A percentile compares a stretch with the other conserved stretches of the same genome.
These are phyloP conservation scores for Pteria penguin DNA, from an alignment of 2,888 invertebrate species.

Conservation along the genomic window DNA sequence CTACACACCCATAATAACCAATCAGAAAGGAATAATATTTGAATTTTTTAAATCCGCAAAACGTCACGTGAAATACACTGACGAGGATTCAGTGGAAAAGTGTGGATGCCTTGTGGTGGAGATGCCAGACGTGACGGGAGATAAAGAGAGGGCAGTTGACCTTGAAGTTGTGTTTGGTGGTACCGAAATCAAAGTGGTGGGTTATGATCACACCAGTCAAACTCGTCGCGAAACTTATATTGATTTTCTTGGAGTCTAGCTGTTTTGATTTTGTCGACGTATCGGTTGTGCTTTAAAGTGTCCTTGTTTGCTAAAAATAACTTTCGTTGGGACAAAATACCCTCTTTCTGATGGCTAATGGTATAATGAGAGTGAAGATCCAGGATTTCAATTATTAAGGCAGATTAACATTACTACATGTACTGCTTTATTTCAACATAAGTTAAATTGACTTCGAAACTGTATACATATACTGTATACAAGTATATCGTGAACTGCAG, in stretches of 20 bases:
- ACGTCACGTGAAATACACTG: conserved; percentile 68
- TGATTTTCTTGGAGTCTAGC: conserved; percentile 62
- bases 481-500: too few relatives aligned
- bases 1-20: conserved; percentile 75
- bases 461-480: too few relatives aligned
- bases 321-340: too few relatives aligned
- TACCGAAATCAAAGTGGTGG: conserved; percentile 74
- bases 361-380: too few relatives aligned
- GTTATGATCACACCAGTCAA: conserved; percentile 73
- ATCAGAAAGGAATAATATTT: conserved; percentile 75
- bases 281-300: conserved; percentile 20
- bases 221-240: conserved; percentile 72
- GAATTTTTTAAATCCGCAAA: conserved; percentile 72
- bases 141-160: conserved; percentile 72
- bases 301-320: too few relatives aligned
- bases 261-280: not conserved
- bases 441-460: too few relatives aligned
- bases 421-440: too few relatives aligned
- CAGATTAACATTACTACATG: too few relatives aligned
- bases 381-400: too few relatives aligned
- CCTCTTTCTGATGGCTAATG: too few relatives aligned
- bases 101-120: conserved; percentile 74
- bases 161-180: conserved; percentile 75
- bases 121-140: conserved; percentile 75
- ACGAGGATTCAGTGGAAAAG: conserved; percentile 72